Evolutionary conservation across 2,113 vertebrate genomes (phyloP).

Genomic region (Hydrolagus affinis): DNA sequence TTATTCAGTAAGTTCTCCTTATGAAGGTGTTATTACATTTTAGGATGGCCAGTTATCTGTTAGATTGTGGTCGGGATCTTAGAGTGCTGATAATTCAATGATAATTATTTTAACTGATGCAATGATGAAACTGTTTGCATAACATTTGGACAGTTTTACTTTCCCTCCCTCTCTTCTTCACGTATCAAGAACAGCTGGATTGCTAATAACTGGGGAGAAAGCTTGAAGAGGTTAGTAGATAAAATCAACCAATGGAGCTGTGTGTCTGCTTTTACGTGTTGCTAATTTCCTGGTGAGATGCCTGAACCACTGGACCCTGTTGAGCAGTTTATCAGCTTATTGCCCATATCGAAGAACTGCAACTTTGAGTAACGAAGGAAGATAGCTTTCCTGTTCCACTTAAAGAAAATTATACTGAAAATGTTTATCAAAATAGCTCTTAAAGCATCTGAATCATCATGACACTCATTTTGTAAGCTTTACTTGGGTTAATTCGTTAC

Average conservation of each 20-base stretch:
- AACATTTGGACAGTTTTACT: slow-evolving; percentile 91
- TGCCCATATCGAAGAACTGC: neutral
- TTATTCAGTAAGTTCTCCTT: neutral
- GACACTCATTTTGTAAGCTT: neutral
- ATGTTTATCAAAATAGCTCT: neutral
- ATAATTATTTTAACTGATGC: slow-evolving; percentile 45
- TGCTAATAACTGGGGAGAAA: slow-evolving; percentile 81
- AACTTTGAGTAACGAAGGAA: slow-evolving; percentile 7
- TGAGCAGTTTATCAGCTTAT: neutral
- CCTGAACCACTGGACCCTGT: neutral
- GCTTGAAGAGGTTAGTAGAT: slow-evolving; percentile 69
- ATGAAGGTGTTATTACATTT: neutral
- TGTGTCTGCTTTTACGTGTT: slow-evolving; percentile 64
- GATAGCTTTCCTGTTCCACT: neutral
- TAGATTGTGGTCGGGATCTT: slow-evolving; percentile 44
- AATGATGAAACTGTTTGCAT: slow-evolving; percentile 61
- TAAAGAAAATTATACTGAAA: neutral
- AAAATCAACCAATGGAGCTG: slow-evolving; percentile 68
- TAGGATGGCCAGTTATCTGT: slow-evolving; percentile 31
- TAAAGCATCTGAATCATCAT: neutral
- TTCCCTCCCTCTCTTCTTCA: slow-evolving; percentile 70
- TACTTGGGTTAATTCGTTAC: neutral
- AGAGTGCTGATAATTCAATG: slow-evolving; percentile 52
- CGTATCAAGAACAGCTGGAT: slow-evolving; percentile 86
- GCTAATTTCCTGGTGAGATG: slow-evolving; percentile 53